phyloP scores from a whole-genome alignment of 2,888 invertebrate genomes.

The Onthophagus sagittarius region DNA sequence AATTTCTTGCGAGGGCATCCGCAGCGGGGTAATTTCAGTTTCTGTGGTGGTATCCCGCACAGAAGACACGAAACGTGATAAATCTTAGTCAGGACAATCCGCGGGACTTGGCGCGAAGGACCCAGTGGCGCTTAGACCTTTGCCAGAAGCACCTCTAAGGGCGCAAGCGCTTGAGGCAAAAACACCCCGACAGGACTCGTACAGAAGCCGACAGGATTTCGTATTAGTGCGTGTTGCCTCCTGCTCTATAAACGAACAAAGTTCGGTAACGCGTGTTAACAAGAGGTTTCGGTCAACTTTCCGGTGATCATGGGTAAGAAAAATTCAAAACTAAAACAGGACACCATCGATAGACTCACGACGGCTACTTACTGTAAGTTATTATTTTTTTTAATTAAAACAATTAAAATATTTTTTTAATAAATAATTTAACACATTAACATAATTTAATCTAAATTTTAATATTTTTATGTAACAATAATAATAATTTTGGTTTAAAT shows the following conservation, averaged over 20 bases:
- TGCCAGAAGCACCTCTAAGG: slow-evolving; percentile 23
- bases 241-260: slow-evolving; percentile 28
- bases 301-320: slow-evolving; percentile 79
- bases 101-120: slow-evolving; percentile 20
- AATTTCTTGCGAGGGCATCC: not conserved
- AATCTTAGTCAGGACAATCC: slow-evolving; percentile 11
- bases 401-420: not conserved
- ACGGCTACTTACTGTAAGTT: slow-evolving; percentile 92
- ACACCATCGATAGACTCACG: slow-evolving; percentile 88
- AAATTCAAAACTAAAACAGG: slow-evolving; percentile 93
- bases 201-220: slow-evolving; percentile 24
- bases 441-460: too few relatives aligned
- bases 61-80: slow-evolving; percentile 2
- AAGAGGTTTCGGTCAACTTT: slow-evolving; percentile 16
- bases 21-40: slow-evolving; percentile 14
- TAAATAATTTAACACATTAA: too few relatives aligned
- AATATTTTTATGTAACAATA: too few relatives aligned
- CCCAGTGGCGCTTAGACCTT: slow-evolving; percentile 19
- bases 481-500: too few relatives aligned
- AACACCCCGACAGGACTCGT: slow-evolving; percentile 28
- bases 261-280: slow-evolving; percentile 17
- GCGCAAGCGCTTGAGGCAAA: slow-evolving; percentile 29
- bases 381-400: slow-evolving; percentile 7
- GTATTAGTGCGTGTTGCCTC: slow-evolving; percentile 29
- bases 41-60: not conserved